Percentiles rank a stretch among this genome's conserved stretches.
phyloP scores from a whole-genome alignment of 1,140 invertebrate genomes.

The Drosophila murphyi region DNA sequence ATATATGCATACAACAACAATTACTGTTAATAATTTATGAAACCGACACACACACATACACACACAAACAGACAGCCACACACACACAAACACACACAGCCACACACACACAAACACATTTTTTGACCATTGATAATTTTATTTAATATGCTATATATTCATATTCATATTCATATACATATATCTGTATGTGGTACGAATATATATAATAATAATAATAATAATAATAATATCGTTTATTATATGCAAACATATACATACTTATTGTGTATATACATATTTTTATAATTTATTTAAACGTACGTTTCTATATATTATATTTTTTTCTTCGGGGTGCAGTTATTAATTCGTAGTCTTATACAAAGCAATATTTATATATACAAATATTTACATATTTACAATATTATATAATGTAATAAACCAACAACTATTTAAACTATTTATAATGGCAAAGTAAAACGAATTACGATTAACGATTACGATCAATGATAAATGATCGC shows the following conservation, averaged over 20 bases:
- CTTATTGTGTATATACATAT: slow-evolving; percentile 23
- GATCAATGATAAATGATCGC: neutral
- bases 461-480: neutral
- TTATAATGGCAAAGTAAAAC: slow-evolving; percentile 29
- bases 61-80: slow-evolving; percentile 30
- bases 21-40: slow-evolving; percentile 80
- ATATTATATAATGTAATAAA: slow-evolving; percentile 36
- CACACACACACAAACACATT: slow-evolving; percentile 40
- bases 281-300: slow-evolving; percentile 65
- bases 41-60: slow-evolving; percentile 48
- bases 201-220: slow-evolving; percentile 61
- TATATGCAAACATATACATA: slow-evolving; percentile 33
- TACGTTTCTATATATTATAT: slow-evolving; percentile 37
- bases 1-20: slow-evolving; percentile 43
- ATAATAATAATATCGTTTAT: slow-evolving; percentile 64
- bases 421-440: slow-evolving; percentile 59
- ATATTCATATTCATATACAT: slow-evolving; percentile 8
- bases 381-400: slow-evolving; percentile 28
- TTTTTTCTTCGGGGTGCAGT: slow-evolving; percentile 68
- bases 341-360: slow-evolving; percentile 63
- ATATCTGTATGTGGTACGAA: slow-evolving; percentile 31
- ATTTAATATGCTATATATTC: slow-evolving; percentile 55
- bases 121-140: slow-evolving; percentile 81
- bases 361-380: neutral
- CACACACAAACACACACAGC: neutral